phyloP scores from a whole-genome alignment of 1,140 invertebrate genomes.

The Panagrolaimus sp. region DNA sequence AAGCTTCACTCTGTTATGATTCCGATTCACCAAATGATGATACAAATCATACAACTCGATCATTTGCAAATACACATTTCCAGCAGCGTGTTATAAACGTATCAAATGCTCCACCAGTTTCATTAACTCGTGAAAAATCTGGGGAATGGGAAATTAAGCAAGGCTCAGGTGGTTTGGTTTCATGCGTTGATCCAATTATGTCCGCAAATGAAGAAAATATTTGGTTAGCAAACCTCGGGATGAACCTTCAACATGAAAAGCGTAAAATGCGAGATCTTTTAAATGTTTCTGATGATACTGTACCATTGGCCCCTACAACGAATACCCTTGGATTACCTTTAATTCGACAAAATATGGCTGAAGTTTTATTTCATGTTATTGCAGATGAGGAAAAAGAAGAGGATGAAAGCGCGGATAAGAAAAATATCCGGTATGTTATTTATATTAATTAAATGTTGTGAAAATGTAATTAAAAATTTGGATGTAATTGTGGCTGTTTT shows the following conservation, averaged over 20 bases:
- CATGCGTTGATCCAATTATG: slow-evolving; percentile 57
- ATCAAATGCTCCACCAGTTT: slow-evolving; percentile 56
- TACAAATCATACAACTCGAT: slow-evolving; percentile 35
- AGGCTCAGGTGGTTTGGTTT: slow-evolving; percentile 55
- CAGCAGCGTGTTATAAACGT: slow-evolving; percentile 56
- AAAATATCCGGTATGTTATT: slow-evolving; percentile 24
- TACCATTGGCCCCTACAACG: slow-evolving; percentile 46
- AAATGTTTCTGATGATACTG: slow-evolving; percentile 25
- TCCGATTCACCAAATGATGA: slow-evolving; percentile 19
- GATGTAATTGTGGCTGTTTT: no score
- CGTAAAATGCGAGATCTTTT: slow-evolving; percentile 34
- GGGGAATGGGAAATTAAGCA: slow-evolving; percentile 58
- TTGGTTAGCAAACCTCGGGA: slow-evolving; percentile 57
- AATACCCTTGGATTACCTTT: slow-evolving; percentile 54
- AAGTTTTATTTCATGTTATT: slow-evolving; percentile 57
- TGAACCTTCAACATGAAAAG: slow-evolving; percentile 50
- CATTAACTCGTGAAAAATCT: slow-evolving; percentile 49
- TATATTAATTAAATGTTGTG: no score
- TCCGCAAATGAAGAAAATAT: slow-evolving; percentile 53
- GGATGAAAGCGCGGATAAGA: slow-evolving; percentile 26
- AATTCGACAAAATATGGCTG: slow-evolving; percentile 54
- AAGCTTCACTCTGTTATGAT: slow-evolving; percentile 13
- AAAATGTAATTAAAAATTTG: no score
- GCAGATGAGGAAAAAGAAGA: slow-evolving; percentile 53
- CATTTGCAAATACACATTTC: slow-evolving; percentile 49